phyloP scores from a whole-genome alignment of 2,888 invertebrate genomes.

The Stegophylla sp. region DNA sequence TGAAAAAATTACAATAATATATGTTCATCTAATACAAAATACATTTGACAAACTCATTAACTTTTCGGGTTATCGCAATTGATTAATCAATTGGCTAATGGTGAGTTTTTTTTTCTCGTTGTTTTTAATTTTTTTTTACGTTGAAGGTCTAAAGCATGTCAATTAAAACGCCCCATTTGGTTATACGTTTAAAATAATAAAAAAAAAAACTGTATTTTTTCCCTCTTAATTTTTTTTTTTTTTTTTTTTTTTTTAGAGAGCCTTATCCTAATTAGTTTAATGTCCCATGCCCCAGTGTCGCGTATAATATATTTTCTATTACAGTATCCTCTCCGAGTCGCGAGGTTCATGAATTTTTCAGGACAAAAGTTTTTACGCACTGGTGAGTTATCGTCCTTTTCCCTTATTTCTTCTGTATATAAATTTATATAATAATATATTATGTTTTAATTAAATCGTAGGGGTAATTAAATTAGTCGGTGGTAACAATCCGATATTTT shows the following conservation, averaged over 20 bases:
- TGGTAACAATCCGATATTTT: background rate
- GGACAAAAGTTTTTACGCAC: slow-evolving; percentile 47
- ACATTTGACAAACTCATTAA: background rate
- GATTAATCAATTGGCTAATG: slow-evolving; percentile 40
- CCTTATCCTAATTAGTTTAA: slow-evolving; percentile 56
- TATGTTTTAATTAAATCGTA: slow-evolving; percentile 22
- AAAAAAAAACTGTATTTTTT: slow-evolving; percentile 37
- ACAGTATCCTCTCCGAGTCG: slow-evolving; percentile 37
- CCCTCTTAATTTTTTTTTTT: no score
- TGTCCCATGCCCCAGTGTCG: slow-evolving; percentile 17
- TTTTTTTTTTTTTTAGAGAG: slow-evolving; percentile 29
- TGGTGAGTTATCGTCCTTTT: slow-evolving; percentile 9
- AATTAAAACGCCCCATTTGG: slow-evolving; percentile 33
- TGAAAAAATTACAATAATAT: background rate
- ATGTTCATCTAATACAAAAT: background rate
- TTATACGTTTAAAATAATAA: slow-evolving; percentile 17
- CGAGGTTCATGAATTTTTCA: slow-evolving; percentile 50
- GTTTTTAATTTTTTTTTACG: slow-evolving; percentile 8
- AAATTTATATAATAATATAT: background rate
- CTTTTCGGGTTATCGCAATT: background rate
- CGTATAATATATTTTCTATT: slow-evolving; percentile 47
- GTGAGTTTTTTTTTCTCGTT: slow-evolving; percentile 16
- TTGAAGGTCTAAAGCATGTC: slow-evolving; percentile 16
- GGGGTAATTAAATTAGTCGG: slow-evolving; percentile 12
- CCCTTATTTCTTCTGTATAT: slow-evolving; percentile 8